These are phyloP conservation scores for Menidia beryllina DNA, from an alignment of 2,113 vertebrate genomes.

Conservation along the genomic window DNA sequence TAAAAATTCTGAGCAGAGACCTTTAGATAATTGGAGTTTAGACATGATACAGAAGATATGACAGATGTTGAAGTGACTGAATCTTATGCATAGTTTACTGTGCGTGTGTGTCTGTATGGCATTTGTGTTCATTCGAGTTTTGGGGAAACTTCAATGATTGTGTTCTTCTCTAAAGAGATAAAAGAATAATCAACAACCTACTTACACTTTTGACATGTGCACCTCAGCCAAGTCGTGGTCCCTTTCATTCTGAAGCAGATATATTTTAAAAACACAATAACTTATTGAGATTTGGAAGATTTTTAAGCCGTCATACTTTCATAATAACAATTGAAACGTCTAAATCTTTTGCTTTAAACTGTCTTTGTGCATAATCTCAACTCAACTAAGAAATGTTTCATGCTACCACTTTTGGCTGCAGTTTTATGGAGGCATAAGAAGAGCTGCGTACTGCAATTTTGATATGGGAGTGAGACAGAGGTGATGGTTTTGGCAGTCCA, in stretches of 20 bases:
- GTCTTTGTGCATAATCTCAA: conserved; percentile 6
- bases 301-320: conserved; percentile 20
- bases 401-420: neutral
- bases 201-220: conserved; percentile 46
- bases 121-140: conserved; percentile 17
- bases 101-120: neutral
- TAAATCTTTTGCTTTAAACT: neutral
- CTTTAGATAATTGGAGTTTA: conserved; percentile 14
- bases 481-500: conserved; percentile 22
- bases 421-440: conserved; percentile 3
- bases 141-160: conserved; percentile 11
- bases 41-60: no score
- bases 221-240: conserved; percentile 34
- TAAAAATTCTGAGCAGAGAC: neutral
- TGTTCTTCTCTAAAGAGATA: conserved; percentile 43
- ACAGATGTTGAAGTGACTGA: conserved; percentile 10
- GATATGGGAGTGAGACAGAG: conserved; percentile 6
- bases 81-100: neutral
- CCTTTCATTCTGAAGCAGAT: conserved; percentile 39
- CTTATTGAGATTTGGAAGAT: neutral
- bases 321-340: conserved; percentile 6
- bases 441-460: neutral
- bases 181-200: conserved; percentile 40
- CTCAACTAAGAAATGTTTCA: conserved; percentile 5
- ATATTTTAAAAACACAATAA: conserved; percentile 3